Base-by-base conservation (phyloP, 2,888 invertebrate genomes). In the Chironomus tentans region DNA sequence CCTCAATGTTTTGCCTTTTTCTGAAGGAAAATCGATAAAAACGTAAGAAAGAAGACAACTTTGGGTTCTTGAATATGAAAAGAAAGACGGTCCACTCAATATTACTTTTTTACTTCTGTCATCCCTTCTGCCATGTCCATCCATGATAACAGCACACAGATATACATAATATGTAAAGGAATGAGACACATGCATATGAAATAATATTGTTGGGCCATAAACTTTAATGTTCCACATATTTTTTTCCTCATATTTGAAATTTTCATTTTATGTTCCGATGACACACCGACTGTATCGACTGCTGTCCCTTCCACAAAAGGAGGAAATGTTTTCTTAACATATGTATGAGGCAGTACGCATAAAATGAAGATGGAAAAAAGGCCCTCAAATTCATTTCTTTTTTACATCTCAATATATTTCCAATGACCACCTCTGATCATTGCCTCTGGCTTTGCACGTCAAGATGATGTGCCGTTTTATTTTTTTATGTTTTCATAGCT, bases 181-280 rank as follows among this genome's bases (percentile, higher is more conserved):
- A 18, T 56, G 56, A 72, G 72, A 72, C 72, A 72, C 72, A 72
- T 62, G 62, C 38, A 62, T 21, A 56, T 18, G 56, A 72, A 28
- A 72, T 62, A 70, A 73, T 73, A 73, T 62, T 73, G 62, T 73
- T 62, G 62, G 48, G 48, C 74, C 74, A 74, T 74, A 74, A 74
- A 74, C 74, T 74, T 74, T 74, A 74, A 74, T 74, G 74, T 68
- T 56, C 18, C 48, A 48, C 68, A 74, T 68, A 65, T 74, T 74
- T 74, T 74, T 74, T 18, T 56, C 18, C 56, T 56, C 28, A 68
- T 74, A 65, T 28, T 72, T 56, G 56, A 7, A 56, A 15, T 15
- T 61, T 72, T 72, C 62, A 15, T 68, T 56, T 56, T 38, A 38
- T 38, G 38, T 38, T 38, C 10, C 7, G 38, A 38, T 38, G 38